Evolutionary conservation across 2,113 vertebrate species (phyloP).

Genomic region (Notothenia coriiceps): DNA sequence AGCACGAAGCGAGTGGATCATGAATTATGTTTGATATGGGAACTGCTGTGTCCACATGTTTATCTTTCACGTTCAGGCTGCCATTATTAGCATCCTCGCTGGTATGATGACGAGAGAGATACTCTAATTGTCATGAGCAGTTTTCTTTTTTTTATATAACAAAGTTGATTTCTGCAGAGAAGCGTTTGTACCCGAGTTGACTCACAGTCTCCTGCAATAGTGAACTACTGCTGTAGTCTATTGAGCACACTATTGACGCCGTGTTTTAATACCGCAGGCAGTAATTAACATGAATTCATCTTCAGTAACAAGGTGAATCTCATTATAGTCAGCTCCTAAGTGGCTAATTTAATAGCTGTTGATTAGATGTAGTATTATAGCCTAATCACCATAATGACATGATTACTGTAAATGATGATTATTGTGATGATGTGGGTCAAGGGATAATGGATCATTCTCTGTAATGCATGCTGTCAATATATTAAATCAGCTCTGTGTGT

Average conservation of each 20-base stretch:
- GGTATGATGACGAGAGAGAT: slow-evolving; percentile 36
- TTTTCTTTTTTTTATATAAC: slow-evolving; percentile 6
- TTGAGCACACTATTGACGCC: slow-evolving; percentile 40
- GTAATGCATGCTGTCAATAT: slow-evolving; percentile 19
- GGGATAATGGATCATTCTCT: slow-evolving; percentile 25
- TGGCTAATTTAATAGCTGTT: slow-evolving; percentile 65
- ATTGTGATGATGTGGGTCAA: slow-evolving; percentile 21
- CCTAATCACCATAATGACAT: slow-evolving; percentile 50
- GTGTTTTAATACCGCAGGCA: slow-evolving; percentile 47
- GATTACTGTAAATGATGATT: slow-evolving; percentile 49
- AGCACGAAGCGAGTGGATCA: slow-evolving; percentile 69
- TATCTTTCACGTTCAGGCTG: slow-evolving; percentile 53
- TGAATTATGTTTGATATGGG: slow-evolving; percentile 77
- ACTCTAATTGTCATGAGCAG: slow-evolving; percentile 71
- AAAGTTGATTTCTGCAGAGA: slow-evolving; percentile 38
- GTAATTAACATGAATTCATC: slow-evolving; percentile 54
- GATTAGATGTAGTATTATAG: slow-evolving; percentile 47
- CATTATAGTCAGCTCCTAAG: slow-evolving; percentile 58
- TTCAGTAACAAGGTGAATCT: slow-evolving; percentile 43
- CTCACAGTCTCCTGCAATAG: slow-evolving; percentile 28
- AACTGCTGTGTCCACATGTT: slow-evolving; percentile 75
- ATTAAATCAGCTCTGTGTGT: slow-evolving; percentile 42
- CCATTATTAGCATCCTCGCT: slow-evolving; percentile 48
- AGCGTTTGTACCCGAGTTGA: slow-evolving; percentile 37
- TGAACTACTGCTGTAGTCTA: slow-evolving; percentile 28